Percentiles rank a stretch among this genome's conserved stretches.
These are phyloP conservation scores for Notechis scutatus DNA, from an alignment of 2,113 vertebrate genomes.

Conservation along the genomic window DNA sequence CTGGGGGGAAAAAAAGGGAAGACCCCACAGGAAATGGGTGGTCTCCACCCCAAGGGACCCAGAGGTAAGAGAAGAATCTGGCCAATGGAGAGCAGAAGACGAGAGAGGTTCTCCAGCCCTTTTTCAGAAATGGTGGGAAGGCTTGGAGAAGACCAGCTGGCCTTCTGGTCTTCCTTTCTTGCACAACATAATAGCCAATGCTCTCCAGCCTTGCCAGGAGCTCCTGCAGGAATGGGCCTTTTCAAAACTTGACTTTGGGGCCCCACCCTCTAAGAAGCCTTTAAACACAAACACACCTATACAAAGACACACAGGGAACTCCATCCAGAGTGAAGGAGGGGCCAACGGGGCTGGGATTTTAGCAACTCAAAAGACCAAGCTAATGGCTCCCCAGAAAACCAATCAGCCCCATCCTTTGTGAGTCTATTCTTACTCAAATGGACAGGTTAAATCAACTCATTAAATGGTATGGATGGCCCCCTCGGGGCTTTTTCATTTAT, in stretches of 20 bases:
- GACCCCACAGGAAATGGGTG: background rate
- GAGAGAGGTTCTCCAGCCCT: background rate
- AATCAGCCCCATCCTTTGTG: background rate
- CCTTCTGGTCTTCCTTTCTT: background rate
- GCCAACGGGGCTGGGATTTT: background rate
- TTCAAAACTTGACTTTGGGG: background rate
- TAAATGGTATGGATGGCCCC: background rate
- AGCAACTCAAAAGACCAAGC: background rate
- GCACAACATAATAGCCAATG: background rate
- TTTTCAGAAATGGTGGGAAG: background rate
- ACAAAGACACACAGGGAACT: background rate
- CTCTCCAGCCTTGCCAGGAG: background rate
- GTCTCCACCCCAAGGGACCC: background rate
- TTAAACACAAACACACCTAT: background rate
- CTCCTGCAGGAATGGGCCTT: background rate
- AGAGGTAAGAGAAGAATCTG: background rate
- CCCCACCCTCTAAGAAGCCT: background rate
- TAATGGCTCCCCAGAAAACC: background rate
- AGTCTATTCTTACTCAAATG: conserved; percentile 10
- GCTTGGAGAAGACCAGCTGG: background rate
- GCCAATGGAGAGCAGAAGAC: background rate
- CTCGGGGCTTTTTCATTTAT: background rate
- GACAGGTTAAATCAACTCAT: background rate
- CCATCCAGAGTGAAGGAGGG: background rate
- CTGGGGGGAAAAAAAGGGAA: background rate